These are phyloP conservation scores for Orthosia gothica DNA, from an alignment of 2,888 invertebrate species.

Conservation along the genomic window DNA sequence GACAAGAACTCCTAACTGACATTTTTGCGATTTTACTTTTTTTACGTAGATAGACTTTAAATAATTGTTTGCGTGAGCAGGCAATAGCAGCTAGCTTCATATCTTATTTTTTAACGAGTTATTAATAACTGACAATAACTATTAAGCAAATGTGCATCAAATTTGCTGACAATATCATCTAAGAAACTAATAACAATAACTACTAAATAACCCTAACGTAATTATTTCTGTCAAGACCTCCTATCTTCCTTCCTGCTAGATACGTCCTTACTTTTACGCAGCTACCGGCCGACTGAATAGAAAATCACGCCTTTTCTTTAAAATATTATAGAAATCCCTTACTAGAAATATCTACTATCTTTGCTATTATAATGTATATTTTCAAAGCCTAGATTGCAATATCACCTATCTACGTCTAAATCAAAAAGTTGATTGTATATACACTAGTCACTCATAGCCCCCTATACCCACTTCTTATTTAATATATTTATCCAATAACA, in stretches of 20 bases:
- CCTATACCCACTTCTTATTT: conserved; percentile 8
- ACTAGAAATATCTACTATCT: conserved; percentile 27
- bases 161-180: conserved; percentile 4
- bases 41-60: no score
- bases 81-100: conserved; percentile 6
- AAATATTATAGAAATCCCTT: conserved; percentile 25
- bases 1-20: no score
- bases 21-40: background rate
- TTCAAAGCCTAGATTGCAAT: conserved; percentile 14
- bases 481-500: conserved; percentile 7
- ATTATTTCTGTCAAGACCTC: conserved; percentile 9
- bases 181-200: conserved; percentile 8
- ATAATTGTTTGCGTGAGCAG: no score
- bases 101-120: background rate
- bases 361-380: conserved; percentile 27
- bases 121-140: conserved; percentile 5
- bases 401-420: conserved; percentile 31
- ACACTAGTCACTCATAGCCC: conserved; percentile 8
- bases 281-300: background rate
- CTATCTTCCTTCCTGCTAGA: conserved; percentile 4
- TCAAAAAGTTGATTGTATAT: conserved; percentile 18
- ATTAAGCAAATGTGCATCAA: conserved; percentile 3
- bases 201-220: conserved; percentile 1
- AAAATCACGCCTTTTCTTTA: conserved; percentile 16
- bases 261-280: conserved; percentile 5